Percentiles rank a stretch among this genome's conserved stretches.
Evolutionary conservation across 2,797 vertebrate genomes (phyloP).

Genomic region (Notolepis coatsorum): DNA sequence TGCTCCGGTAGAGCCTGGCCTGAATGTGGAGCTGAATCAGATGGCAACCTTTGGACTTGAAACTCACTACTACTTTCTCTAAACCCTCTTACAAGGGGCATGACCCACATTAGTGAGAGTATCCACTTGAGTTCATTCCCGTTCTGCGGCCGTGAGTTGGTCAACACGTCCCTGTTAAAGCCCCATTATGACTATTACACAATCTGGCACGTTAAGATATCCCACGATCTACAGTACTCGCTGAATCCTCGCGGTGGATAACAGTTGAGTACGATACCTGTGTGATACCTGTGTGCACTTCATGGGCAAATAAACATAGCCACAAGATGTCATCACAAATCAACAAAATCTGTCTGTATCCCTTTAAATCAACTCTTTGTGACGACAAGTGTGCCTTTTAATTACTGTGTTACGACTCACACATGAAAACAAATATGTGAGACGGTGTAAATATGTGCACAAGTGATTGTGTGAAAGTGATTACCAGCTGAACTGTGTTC

Average conservation of each 20-base stretch:
- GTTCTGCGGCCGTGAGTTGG: conserved; percentile 25
- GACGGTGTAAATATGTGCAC: conserved; percentile 72
- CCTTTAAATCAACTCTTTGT: conserved; percentile 28
- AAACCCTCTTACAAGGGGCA: conserved; percentile 33
- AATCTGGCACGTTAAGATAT: background rate
- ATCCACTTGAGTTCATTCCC: conserved; percentile 16
- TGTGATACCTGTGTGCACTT: conserved; percentile 19
- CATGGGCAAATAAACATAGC: conserved; percentile 54
- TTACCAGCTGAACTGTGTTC: conserved; percentile 75
- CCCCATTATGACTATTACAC: conserved; percentile 36
- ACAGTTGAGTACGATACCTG: conserved; percentile 51
- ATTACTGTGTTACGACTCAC: conserved; percentile 71
- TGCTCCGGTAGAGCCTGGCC: conserved; percentile 30
- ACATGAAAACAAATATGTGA: conserved; percentile 72
- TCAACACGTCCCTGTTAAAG: conserved; percentile 8
- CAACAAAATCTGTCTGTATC: conserved; percentile 58
- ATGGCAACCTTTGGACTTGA: conserved; percentile 32
- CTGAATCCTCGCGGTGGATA: conserved; percentile 36
- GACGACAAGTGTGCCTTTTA: conserved; percentile 60
- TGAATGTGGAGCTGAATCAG: conserved; percentile 42
- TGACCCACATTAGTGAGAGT: conserved; percentile 22
- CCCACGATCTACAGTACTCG: conserved; percentile 1
- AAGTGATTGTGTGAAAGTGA: conserved; percentile 74
- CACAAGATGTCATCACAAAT: conserved; percentile 66
- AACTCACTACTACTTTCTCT: background rate